Percentiles rank a stretch among this genome's conserved stretches.
Evolutionary conservation across 2,113 vertebrate species (phyloP).

Genomic region (Hippolais icterina): DNA sequence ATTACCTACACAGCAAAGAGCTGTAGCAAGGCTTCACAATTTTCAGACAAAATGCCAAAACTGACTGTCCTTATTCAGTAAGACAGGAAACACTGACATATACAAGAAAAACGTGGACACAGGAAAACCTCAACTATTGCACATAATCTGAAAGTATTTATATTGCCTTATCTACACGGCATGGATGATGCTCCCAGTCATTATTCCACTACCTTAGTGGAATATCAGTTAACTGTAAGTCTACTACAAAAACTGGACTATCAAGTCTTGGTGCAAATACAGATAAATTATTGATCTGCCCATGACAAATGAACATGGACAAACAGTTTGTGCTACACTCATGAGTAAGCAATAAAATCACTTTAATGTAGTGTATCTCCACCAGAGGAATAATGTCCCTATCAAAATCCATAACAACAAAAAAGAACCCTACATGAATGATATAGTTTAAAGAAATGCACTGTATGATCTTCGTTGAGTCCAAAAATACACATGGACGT

Average conservation of each 20-base stretch:
- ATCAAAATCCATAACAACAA: neutral
- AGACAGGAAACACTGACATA: neutral
- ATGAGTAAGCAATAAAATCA: neutral
- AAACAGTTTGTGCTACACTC: neutral
- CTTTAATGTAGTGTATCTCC: neutral
- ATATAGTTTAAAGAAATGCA: neutral
- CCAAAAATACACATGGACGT: neutral
- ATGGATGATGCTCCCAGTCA: neutral
- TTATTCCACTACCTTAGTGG: neutral
- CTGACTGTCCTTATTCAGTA: neutral
- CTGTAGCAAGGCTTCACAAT: neutral
- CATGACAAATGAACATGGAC: neutral
- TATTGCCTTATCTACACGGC: neutral
- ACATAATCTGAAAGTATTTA: neutral
- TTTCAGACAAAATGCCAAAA: neutral
- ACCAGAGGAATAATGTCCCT: neutral
- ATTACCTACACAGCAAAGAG: conserved; percentile 3
- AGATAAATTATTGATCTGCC: neutral
- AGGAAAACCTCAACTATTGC: neutral
- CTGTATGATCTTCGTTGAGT: neutral
- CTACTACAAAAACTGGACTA: neutral
- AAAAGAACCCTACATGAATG: neutral
- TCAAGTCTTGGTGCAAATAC: neutral
- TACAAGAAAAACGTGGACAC: neutral
- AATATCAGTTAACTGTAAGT: neutral